phyloP scores from a whole-genome alignment of 1,140 invertebrate genomes.

The Aricia agestis region DNA sequence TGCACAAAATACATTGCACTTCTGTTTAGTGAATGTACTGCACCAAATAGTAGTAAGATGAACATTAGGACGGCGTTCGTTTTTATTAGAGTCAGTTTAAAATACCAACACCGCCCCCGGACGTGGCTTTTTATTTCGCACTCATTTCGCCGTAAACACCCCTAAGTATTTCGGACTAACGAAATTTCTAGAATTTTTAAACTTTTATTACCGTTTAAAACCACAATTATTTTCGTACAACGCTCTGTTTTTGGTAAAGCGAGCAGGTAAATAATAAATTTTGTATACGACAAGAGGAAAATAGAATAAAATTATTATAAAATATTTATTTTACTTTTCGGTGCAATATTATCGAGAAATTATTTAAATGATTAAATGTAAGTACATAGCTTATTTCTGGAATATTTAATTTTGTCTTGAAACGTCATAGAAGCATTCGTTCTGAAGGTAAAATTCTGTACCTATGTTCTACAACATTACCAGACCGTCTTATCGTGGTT shows the following conservation, averaged over 20 bases:
- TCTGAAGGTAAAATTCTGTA: too few relatives aligned
- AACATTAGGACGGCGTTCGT: conserved; percentile 31
- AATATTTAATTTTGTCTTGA: too few relatives aligned
- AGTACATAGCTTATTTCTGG: too few relatives aligned
- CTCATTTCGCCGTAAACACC: conserved; percentile 10
- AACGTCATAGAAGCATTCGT: too few relatives aligned
- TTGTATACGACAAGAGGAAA: neutral
- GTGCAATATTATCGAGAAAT: too few relatives aligned
- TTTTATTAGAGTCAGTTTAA: conserved; percentile 66
- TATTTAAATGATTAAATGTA: too few relatives aligned
- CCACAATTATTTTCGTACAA: conserved; percentile 1
- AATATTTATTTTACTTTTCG: too few relatives aligned
- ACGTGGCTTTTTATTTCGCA: conserved; percentile 33
- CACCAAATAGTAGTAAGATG: neutral
- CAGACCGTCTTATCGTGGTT: neutral
- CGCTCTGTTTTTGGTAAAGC: neutral
- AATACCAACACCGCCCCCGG: conserved; percentile 39
- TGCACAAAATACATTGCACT: too few relatives aligned
- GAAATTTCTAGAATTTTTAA: conserved; percentile 10
- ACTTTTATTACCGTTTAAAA: neutral
- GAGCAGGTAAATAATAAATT: neutral
- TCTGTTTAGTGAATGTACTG: conserved; percentile 22
- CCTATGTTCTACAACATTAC: too few relatives aligned
- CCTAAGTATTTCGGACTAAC: conserved; percentile 4
- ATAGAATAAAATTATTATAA: neutral